phyloP scores from a whole-genome alignment of 2,888 invertebrate genomes.

The Agrochola lychnidis region DNA sequence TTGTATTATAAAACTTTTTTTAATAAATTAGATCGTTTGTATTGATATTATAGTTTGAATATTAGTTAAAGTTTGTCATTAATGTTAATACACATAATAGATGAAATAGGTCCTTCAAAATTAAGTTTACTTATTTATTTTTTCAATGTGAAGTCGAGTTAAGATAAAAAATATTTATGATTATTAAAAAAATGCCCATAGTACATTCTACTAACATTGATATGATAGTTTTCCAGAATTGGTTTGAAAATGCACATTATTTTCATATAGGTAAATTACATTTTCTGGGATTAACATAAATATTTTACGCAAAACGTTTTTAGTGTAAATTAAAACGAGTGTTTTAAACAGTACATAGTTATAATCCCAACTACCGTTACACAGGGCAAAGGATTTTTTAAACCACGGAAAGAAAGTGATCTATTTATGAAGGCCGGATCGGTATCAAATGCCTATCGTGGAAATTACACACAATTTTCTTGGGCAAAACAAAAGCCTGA shows the following conservation, averaged over 20 bases:
- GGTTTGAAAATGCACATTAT: neutral
- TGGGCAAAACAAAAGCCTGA: slow-evolving; percentile 42
- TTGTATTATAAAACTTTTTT: slow-evolving; percentile 12
- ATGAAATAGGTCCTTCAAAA: neutral
- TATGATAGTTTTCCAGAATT: neutral
- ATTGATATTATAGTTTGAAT: slow-evolving; percentile 4
- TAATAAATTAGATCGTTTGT: slow-evolving; percentile 2
- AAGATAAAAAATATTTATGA: neutral
- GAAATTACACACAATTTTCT: slow-evolving; percentile 3
- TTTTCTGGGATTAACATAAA: neutral
- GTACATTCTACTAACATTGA: neutral
- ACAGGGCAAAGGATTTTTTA: neutral
- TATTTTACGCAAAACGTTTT: neutral
- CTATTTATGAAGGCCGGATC: neutral
- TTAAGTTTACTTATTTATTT: neutral
- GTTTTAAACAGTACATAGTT: neutral
- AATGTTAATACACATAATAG: neutral
- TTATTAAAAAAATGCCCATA: neutral
- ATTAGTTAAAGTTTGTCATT: neutral
- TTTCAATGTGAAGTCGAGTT: neutral
- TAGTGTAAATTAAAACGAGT: neutral
- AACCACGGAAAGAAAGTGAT: neutral
- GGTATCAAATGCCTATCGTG: neutral
- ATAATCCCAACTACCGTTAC: neutral
- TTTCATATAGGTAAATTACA: neutral